A percentile compares a stretch with the other conserved stretches of the same genome.
phyloP scores from a whole-genome alignment of 2,113 vertebrate genomes.

The Anguilla rostrata region DNA sequence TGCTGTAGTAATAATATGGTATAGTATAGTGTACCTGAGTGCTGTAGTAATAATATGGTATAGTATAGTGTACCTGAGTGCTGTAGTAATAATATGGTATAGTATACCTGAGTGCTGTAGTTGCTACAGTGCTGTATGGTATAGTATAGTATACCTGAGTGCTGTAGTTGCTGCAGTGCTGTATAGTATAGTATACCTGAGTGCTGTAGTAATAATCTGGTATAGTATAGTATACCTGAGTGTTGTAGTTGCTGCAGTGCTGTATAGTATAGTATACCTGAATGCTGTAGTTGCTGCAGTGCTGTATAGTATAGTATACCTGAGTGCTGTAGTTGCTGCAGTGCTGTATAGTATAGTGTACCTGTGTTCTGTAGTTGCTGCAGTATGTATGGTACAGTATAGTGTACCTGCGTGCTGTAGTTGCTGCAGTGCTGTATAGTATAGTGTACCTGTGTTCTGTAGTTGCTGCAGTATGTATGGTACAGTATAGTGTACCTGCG shows the following conservation, averaged over 20 bases:
- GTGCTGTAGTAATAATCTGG: slow-evolving; percentile 8
- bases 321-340: background rate
- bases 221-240: background rate
- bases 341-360: background rate
- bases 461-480: background rate
- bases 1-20: background rate
- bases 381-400: background rate
- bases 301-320: background rate
- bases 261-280: background rate
- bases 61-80: background rate
- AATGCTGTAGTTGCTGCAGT: background rate
- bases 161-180: slow-evolving; percentile 3
- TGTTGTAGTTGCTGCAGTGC: background rate
- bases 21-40: no score
- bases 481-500: no score
- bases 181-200: background rate
- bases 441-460: background rate
- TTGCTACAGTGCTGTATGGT: background rate
- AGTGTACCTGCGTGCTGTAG: no score
- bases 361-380: slow-evolving; percentile 1
- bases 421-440: background rate
- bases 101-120: background rate
- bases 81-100: no score
- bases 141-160: background rate
- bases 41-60: background rate